Evolutionary conservation across 1,140 invertebrate genomes (phyloP).

Genomic region (Neoseiulus cucumeris): DNA sequence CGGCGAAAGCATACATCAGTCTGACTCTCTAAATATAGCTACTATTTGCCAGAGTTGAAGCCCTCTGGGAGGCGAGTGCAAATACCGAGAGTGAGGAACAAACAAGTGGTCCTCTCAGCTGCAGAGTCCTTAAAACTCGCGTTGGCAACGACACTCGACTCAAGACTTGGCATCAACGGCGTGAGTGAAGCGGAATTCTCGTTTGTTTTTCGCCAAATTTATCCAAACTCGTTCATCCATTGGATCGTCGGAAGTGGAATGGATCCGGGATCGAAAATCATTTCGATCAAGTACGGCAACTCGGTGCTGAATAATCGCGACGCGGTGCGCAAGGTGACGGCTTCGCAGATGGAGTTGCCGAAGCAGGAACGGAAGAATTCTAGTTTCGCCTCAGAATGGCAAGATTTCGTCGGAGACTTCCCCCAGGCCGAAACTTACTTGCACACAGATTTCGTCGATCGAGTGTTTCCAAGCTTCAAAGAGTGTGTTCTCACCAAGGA

Average conservation of each 20-base stretch:
- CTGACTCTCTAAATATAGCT: too few species aligned
- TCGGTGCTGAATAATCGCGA: not conserved
- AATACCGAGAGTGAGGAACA: too few species aligned
- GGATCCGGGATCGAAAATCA: not conserved
- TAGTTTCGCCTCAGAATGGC: not conserved
- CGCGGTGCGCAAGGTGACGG: not conserved
- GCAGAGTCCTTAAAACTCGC: too few species aligned
- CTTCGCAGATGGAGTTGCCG: constrained; percentile 1
- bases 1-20: too few species aligned
- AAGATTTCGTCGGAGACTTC: not conserved
- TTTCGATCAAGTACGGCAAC: constrained; percentile 1
- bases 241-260: not conserved
- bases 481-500: not conserved
- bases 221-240: too few species aligned
- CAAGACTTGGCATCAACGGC: too few species aligned
- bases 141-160: too few species aligned
- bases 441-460: not conserved
- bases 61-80: too few species aligned
- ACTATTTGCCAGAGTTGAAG: too few species aligned
- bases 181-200: not conserved
- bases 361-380: not conserved
- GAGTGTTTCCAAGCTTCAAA: constrained; percentile 1
- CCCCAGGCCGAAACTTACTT: not conserved
- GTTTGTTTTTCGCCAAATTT: too few species aligned
- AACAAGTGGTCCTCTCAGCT: too few species aligned